A percentile compares a stretch with the other conserved stretches of the same genome.
phyloP scores from a whole-genome alignment of 2,888 invertebrate species.

The Lithophane semibrunnea region DNA sequence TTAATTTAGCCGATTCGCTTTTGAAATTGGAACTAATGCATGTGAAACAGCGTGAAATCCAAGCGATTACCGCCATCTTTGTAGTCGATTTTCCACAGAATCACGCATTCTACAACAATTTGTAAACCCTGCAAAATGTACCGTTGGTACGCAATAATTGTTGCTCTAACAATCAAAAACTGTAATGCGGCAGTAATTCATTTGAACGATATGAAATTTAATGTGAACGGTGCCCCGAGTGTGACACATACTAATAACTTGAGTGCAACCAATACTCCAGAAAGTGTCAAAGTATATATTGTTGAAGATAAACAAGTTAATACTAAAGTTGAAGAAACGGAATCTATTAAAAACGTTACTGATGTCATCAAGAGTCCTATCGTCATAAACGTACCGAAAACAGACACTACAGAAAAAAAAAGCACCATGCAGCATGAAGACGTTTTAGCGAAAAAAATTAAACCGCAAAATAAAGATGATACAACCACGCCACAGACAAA shows the following conservation, averaged over 20 bases:
- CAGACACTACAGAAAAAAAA: not conserved
- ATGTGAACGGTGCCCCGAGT: slow-evolving; percentile 46
- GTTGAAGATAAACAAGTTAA: slow-evolving; percentile 7
- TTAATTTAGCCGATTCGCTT: slow-evolving; percentile 61
- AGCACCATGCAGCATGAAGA: not conserved
- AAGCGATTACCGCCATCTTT: slow-evolving; percentile 49
- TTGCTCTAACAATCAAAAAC: slow-evolving; percentile 27
- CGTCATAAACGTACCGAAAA: not conserved
- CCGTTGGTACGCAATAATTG: slow-evolving; percentile 18
- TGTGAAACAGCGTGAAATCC: slow-evolving; percentile 56
- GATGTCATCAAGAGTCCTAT: slow-evolving; percentile 9
- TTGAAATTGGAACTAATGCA: slow-evolving; percentile 51
- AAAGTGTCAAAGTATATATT: slow-evolving; percentile 26
- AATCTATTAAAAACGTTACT: not conserved
- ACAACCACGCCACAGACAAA: not conserved
- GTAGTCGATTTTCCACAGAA: slow-evolving; percentile 39
- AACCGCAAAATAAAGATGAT: not conserved
- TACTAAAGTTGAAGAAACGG: not conserved
- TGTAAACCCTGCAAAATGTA: slow-evolving; percentile 50
- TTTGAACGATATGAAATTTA: slow-evolving; percentile 37
- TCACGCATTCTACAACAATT: slow-evolving; percentile 31
- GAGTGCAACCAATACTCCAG: slow-evolving; percentile 2
- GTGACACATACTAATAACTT: slow-evolving; percentile 8
- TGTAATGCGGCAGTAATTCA: slow-evolving; percentile 34
- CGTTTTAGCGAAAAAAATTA: not conserved